These are phyloP conservation scores for Nephrotoma guestfalica DNA, from an alignment of 2,888 invertebrate species.

Conservation along the genomic window DNA sequence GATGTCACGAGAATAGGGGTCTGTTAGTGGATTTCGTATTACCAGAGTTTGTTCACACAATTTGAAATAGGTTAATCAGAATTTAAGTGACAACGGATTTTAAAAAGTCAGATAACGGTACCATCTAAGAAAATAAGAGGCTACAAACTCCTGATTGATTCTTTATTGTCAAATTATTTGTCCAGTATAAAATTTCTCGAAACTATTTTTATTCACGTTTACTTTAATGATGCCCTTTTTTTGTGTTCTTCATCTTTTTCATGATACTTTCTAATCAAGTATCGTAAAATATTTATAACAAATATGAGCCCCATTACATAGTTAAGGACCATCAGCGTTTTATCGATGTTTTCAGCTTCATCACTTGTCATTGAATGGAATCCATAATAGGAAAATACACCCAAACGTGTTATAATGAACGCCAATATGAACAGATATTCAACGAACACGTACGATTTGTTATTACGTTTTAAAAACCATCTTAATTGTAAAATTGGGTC, in stretches of 20 bases:
- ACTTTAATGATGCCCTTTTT: neutral
- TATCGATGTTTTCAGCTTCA: neutral
- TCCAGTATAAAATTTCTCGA: neutral
- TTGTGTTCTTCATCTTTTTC: neutral
- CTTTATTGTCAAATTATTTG: neutral
- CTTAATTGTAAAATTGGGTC: constrained; percentile 46
- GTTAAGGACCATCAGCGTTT: neutral
- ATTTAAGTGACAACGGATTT: too few relatives aligned
- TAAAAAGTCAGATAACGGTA: too few relatives aligned
- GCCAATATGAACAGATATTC: neutral
- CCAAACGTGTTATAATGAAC: neutral
- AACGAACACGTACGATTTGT: neutral
- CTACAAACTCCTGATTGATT: neutral
- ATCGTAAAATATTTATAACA: neutral
- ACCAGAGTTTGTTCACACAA: too few relatives aligned
- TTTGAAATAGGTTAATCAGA: too few relatives aligned
- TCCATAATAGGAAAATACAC: neutral
- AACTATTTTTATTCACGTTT: neutral
- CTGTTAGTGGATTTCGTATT: too few relatives aligned
- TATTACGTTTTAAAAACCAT: constrained; percentile 31
- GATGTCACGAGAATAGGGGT: too few relatives aligned
- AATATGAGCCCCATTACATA: neutral
- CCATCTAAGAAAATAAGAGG: too few relatives aligned
- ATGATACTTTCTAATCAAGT: neutral
- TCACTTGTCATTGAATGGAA: neutral